A percentile compares a stretch with the other conserved stretches of the same genome.
These are phyloP conservation scores for Steinernema carpocapsae DNA, from an alignment of 2,888 invertebrate species.

Conservation along the genomic window DNA sequence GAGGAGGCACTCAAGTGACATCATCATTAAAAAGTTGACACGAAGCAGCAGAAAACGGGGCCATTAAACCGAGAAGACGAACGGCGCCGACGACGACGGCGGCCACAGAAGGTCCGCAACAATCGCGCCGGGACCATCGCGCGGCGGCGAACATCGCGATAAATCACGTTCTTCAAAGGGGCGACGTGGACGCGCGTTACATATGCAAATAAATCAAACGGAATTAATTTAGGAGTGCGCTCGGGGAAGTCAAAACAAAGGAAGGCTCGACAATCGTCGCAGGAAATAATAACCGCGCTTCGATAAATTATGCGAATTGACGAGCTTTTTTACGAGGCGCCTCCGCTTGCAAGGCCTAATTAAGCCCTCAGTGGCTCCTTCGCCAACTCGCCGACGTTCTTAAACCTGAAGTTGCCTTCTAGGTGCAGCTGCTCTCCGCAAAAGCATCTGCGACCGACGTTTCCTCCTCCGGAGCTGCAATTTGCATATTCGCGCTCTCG, in stretches of 20 bases:
- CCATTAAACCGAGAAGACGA: too few species aligned
- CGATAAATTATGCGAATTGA: slow-evolving; percentile 25
- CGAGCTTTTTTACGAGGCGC: background rate
- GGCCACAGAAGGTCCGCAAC: background rate
- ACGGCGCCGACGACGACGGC: too few species aligned
- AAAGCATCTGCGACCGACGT: background rate
- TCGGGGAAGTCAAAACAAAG: slow-evolving; percentile 23
- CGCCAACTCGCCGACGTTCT: background rate
- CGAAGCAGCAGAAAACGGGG: too few species aligned
- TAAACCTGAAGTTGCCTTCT: background rate
- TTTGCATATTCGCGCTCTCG: slow-evolving; percentile 6
- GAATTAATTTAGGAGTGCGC: slow-evolving; percentile 33
- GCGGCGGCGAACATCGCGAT: background rate
- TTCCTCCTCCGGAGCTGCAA: background rate
- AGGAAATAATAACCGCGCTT: slow-evolving; percentile 10
- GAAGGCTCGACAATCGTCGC: slow-evolving; percentile 23
- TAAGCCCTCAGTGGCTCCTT: background rate
- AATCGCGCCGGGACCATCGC: background rate
- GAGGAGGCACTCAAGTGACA: slow-evolving; percentile 5
- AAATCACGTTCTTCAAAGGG: slow-evolving; percentile 23
- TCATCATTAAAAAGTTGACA: background rate
- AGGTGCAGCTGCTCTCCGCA: background rate
- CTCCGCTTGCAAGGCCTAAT: background rate
- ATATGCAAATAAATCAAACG: slow-evolving; percentile 34
- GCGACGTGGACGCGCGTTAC: slow-evolving; percentile 23